A percentile compares a stretch with the other conserved stretches of the same genome.
phyloP scores from a whole-genome alignment of 2,888 invertebrate genomes.

The Sclerodermus sp. region DNA sequence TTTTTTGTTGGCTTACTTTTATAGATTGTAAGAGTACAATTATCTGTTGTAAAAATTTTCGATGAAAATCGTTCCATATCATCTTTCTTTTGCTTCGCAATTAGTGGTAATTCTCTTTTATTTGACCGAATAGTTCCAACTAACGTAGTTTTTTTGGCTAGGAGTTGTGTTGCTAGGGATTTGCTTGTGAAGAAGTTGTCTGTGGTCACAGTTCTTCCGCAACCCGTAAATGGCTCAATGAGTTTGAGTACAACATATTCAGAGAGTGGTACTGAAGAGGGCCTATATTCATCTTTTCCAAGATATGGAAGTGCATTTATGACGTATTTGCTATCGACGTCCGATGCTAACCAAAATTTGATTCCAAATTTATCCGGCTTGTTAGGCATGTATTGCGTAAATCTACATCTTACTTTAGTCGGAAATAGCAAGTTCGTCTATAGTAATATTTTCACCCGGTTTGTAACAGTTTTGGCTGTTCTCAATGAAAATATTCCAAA shows the following conservation, averaged over 20 bases:
- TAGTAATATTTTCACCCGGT: constrained; percentile 1
- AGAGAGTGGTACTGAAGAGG: not conserved
- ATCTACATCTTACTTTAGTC: constrained; percentile 18
- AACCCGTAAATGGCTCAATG: not conserved
- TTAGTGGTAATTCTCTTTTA: constrained; percentile 8
- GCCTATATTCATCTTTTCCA: constrained; percentile 34
- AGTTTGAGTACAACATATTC: not conserved
- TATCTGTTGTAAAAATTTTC: not conserved
- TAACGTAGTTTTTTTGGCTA: constrained; percentile 26
- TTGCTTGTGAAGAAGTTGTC: not conserved
- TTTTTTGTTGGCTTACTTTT: not conserved
- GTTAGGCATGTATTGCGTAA: constrained; percentile 10
- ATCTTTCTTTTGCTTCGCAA: not conserved
- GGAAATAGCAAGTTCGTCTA: constrained; percentile 32
- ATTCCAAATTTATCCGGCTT: constrained; percentile 13
- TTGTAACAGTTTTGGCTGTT: constrained; percentile 15
- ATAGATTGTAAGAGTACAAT: not conserved
- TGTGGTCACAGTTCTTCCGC: not conserved
- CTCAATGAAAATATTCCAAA: constrained; percentile 14
- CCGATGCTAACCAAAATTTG: constrained; percentile 9
- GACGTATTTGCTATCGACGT: constrained; percentile 28
- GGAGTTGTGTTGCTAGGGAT: constrained; percentile 1
- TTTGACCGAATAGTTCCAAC: constrained; percentile 29
- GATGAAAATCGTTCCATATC: not conserved
- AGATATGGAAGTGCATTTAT: constrained; percentile 34